Conservation (phyloP, 2,888 invertebrate species). For the Chalcis sispes region DNA sequence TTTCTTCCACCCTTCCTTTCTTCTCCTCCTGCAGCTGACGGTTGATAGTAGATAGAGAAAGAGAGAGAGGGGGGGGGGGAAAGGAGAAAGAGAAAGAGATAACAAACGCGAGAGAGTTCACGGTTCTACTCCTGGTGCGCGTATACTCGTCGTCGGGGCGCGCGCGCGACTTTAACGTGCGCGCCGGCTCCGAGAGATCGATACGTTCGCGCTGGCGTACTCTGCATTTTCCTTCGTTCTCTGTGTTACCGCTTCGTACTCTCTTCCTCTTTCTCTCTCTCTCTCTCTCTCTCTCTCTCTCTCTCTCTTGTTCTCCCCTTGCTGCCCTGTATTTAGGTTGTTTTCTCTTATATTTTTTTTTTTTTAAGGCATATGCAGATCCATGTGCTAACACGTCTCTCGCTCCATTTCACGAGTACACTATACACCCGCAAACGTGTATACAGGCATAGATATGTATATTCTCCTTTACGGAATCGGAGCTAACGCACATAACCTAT, state of each 20-base stretch:
- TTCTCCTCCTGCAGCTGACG: not conserved
- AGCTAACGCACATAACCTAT: too few relatives aligned
- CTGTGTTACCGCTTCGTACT: not conserved
- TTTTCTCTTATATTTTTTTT: too few relatives aligned
- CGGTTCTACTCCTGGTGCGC: conserved; percentile 21
- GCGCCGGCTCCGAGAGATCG: conserved; percentile 43
- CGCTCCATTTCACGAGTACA: not conserved
- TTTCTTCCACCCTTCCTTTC: not conserved
- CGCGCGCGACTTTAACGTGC: conserved; percentile 32
- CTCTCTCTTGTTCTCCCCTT: not conserved
- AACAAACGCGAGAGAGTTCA: conserved; percentile 20
- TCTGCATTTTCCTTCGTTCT: conserved; percentile 40
- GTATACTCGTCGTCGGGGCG: conserved; percentile 2
- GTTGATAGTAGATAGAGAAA: conserved; percentile 2
- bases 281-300: conserved; percentile 6
- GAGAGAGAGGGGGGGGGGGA: too few relatives aligned
- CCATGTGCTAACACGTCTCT: not conserved
- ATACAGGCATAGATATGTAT: too few relatives aligned
- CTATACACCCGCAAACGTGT: too few relatives aligned
- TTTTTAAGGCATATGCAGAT: not conserved
- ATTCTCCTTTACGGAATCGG: too few relatives aligned
- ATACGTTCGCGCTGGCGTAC: conserved; percentile 57
- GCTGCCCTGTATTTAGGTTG: too few relatives aligned
- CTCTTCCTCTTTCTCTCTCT: conserved; percentile 2
- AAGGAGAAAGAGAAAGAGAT: not conserved